Base-by-base conservation (phyloP, 2,113 vertebrate genomes). In the Heteronetta atricapilla region DNA sequence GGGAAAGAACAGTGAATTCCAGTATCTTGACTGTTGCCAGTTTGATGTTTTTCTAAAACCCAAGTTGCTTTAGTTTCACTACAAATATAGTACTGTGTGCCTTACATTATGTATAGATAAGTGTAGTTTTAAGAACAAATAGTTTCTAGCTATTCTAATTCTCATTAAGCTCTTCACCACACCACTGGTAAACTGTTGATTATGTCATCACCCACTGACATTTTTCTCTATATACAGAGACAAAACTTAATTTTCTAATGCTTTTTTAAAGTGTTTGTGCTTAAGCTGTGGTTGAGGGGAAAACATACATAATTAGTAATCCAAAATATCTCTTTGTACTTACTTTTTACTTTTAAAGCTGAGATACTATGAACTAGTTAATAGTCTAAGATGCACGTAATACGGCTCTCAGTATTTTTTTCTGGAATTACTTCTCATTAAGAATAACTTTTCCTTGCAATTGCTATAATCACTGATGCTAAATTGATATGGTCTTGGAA, bases 1-100 rank as follows among this genome's bases (percentile, higher is more conserved):
- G 92, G 81, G 36, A 68, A 92, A 44, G 31, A 86, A 75, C 77
- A 70, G 70, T 59, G 73, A 89, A 86, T 90, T 91, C 85, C 79
- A 87, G 42, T 20, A 22, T 36, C 14, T 44, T 66, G 63, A 11
- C 53, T 58, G 8, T 40, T 69, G 26, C 20, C 50, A 13, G 9
- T 63, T 59, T 44, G 31, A 67, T 26, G 23, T 16, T 28, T 82
- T 60, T 52, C 76, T 64, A 19, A 82, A 90, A 58, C 21, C 28
- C 17, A 38, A 20, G 38, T 40, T 70, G 23, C 26, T 85, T 78
- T 84, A 55, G 34, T 93, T 91, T 56, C 56, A 66, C 28, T 52
- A 48, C 8, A 4, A 5, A 5, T 56, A 20, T 48, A 62, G 15
- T 50, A 50, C 48, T 50, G 48, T 50, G 48, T 31, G 10, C 14